These are phyloP conservation scores for Mustela nigripes DNA, from an alignment of 2,113 vertebrate genomes.

Conservation along the genomic window DNA sequence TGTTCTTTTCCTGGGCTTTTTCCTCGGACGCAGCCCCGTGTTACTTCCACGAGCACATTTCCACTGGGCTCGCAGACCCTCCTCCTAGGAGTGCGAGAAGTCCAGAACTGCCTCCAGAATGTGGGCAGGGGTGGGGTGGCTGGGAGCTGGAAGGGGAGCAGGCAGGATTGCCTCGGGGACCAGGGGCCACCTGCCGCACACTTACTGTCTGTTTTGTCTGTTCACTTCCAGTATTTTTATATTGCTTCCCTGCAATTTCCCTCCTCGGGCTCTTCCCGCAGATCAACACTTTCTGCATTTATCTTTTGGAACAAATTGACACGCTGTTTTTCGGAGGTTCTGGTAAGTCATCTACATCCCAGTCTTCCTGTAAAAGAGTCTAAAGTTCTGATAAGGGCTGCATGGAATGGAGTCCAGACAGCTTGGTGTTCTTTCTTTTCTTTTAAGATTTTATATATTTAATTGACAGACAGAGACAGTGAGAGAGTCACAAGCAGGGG, in stretches of 20 bases:
- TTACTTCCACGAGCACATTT: neutral
- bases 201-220: neutral
- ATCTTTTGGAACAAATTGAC: slow-evolving; percentile 97
- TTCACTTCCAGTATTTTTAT: slow-evolving; percentile 92
- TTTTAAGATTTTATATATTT: no score
- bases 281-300: slow-evolving; percentile 97
- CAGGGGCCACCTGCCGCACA: fast-evolving
- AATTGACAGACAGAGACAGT: no score
- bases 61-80: neutral
- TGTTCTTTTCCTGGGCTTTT: neutral
- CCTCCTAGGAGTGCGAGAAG: neutral
- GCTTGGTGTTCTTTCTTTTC: neutral
- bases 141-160: neutral
- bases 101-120: fast-evolving
- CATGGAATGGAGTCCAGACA: neutral
- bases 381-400: neutral
- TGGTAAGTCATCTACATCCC: slow-evolving; percentile 88
- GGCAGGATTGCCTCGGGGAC: fast-evolving
- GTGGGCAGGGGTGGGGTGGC: fast-evolving
- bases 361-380: neutral
- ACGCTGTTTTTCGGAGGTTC: slow-evolving; percentile 97
- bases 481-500: no score
- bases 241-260: slow-evolving; percentile 96
- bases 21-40: neutral
- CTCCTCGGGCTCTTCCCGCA: slow-evolving; percentile 98